Evolutionary conservation across 2,113 vertebrate species (phyloP).

Genomic region (Pao palembangensis): DNA sequence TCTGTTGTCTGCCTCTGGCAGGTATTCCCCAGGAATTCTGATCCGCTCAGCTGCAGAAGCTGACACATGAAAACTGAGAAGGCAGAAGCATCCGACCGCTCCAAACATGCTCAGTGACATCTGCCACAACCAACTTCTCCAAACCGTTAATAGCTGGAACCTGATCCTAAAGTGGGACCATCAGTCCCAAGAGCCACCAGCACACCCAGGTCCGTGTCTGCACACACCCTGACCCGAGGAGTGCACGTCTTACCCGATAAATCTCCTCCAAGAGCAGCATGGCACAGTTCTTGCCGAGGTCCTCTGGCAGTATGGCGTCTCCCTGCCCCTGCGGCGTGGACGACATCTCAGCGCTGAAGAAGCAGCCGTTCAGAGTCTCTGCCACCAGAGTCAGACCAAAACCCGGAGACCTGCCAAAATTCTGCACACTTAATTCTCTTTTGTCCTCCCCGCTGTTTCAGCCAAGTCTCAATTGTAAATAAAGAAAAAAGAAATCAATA

Average conservation of each 20-base stretch:
- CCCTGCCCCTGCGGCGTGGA: slow-evolving; percentile 92
- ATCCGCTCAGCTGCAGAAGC: neutral
- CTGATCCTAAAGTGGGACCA: neutral
- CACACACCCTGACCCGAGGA: too few relatives aligned
- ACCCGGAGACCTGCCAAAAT: slow-evolving; percentile 84
- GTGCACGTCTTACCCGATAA: slow-evolving; percentile 76
- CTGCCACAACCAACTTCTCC: neutral
- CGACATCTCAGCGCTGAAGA: slow-evolving; percentile 87
- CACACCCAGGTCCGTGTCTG: neutral
- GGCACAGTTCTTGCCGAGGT: slow-evolving; percentile 88
- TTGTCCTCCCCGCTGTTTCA: too few relatives aligned
- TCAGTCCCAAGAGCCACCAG: neutral
- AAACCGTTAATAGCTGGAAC: neutral
- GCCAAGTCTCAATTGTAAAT: too few relatives aligned
- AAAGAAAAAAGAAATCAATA: too few relatives aligned
- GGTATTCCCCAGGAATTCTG: slow-evolving; percentile 37
- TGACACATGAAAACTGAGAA: neutral
- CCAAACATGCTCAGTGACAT: neutral
- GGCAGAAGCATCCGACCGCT: too few relatives aligned
- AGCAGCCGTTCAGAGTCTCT: slow-evolving; percentile 84
- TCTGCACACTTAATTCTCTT: too few relatives aligned
- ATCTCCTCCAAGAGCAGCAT: slow-evolving; percentile 91
- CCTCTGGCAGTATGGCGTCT: slow-evolving; percentile 83
- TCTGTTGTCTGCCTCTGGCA: slow-evolving; percentile 11
- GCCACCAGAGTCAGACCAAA: slow-evolving; percentile 90